Evolutionary conservation across 2,113 vertebrate genomes (phyloP).

Genomic region (Chloroceryle aenea): DNA sequence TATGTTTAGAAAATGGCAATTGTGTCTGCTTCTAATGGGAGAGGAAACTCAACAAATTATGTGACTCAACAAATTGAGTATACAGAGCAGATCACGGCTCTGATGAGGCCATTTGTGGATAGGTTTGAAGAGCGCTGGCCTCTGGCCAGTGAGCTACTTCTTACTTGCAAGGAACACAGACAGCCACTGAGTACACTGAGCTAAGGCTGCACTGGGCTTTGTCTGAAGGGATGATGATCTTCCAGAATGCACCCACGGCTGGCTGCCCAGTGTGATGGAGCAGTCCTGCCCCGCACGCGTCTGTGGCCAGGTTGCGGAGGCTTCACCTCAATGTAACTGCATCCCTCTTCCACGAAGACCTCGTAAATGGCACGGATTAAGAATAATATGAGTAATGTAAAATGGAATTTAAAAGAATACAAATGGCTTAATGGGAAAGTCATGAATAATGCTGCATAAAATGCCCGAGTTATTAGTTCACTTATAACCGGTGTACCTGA

Average conservation of each 20-base stretch:
- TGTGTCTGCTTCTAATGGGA: background rate
- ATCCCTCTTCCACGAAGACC: background rate
- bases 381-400: background rate
- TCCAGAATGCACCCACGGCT: background rate
- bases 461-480: background rate
- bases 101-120: conserved; percentile 37
- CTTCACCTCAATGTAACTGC: background rate
- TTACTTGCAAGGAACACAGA: background rate
- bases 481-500: background rate
- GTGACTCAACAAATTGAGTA: conserved; percentile 62
- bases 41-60: conserved; percentile 59
- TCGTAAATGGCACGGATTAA: background rate
- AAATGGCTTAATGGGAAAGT: background rate
- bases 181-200: background rate
- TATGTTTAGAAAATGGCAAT: conserved; percentile 2
- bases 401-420: background rate
- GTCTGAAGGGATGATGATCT: background rate
- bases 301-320: background rate
- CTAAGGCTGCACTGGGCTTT: background rate
- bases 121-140: conserved; percentile 28
- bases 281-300: background rate
- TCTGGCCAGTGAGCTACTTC: conserved; percentile 24
- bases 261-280: background rate
- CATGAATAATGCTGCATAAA: background rate
- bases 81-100: conserved; percentile 6